Evolutionary conservation across 2,888 invertebrate genomes (phyloP).

Genomic region (Drosophila kuntzei): DNA sequence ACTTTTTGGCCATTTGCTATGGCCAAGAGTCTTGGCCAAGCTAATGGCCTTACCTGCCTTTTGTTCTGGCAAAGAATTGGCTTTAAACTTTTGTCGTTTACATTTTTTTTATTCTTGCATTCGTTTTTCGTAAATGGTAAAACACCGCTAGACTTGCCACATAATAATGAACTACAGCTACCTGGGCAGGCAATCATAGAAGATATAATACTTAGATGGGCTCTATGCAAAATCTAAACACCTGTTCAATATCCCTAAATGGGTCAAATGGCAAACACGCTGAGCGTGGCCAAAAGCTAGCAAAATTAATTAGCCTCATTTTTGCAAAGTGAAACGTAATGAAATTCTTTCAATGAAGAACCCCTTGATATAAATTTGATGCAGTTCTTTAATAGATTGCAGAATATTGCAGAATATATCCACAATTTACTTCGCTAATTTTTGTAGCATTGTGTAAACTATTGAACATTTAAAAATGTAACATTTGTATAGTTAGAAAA

Average conservation of each 20-base stretch:
- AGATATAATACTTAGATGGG: constrained; percentile 4
- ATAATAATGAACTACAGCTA: constrained; percentile 41
- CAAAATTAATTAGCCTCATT: constrained; percentile 31
- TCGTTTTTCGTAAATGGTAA: constrained; percentile 28
- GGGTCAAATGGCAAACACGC: constrained; percentile 44
- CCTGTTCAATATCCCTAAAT: constrained; percentile 34
- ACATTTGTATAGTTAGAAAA: too few species aligned
- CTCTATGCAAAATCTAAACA: constrained; percentile 32
- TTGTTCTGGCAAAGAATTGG: constrained; percentile 64
- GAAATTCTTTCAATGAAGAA: constrained; percentile 14
- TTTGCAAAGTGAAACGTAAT: not conserved
- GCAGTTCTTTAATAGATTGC: not conserved
- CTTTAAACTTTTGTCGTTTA: constrained; percentile 28
- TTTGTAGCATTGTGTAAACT: too few species aligned
- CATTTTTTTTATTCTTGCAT: not conserved
- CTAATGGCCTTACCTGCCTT: constrained; percentile 53
- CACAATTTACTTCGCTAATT: too few species aligned
- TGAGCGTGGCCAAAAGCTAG: constrained; percentile 21
- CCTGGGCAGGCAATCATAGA: constrained; percentile 7
- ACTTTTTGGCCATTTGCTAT: constrained; percentile 61
- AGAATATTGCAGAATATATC: not conserved
- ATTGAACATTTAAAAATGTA: too few species aligned
- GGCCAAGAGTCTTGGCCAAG: constrained; percentile 29
- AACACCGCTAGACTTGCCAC: constrained; percentile 44
- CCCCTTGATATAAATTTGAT: not conserved